Base-by-base conservation (phyloP, 2,113 vertebrate genomes). In the Hiodon tergisus region DNA sequence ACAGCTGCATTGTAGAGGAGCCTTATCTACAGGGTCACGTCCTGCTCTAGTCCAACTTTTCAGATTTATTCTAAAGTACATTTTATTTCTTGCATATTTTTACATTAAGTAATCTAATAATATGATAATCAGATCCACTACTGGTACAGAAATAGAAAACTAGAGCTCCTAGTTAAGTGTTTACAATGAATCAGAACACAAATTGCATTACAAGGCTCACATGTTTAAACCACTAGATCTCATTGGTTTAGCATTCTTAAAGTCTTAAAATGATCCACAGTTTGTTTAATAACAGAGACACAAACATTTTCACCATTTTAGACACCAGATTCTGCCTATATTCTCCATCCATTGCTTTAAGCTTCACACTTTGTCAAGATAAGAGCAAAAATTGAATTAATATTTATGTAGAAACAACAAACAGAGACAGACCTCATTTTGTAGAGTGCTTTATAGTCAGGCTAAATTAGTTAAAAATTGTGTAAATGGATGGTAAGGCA, bases 141-240 rank as follows among this genome's bases (percentile, higher is more conserved):
- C 63, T 11, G 63, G 11, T 47, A 48, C 63, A 47, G 9, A 66
- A 66, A 66, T 48, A 66, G 63, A 66, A 66, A 66, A 47, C 63
- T 47, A 47, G 31, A 47, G 63, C 63, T 47, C 63, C 63, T 66
- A 65, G 47, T 10, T 60, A 60, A 13, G n/a, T 46, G 47, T 65
- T 65, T 65, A 66, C 63, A 66, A 48, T 66, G 46, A 8, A 66
- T 66, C 63, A 66, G 46, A 46, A 66, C 63, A 66, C 11, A 48
- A 47, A 66, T 66, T 66, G 46, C 63, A 47, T 66, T 66, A 66
- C 46, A 6, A 13, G 10, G 7, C 46, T 66, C 63, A 66, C 63
- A 66, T 66, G 63, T 66, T 66, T 47, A 17, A 11, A 66, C 31
- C 10, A 10, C 63, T 31, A 31, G 2, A 11, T 66, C 63, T 66